Evolutionary conservation across 2,113 vertebrate genomes (phyloP), one percentile per base, ranked within the genome.

Genomic region (Falcunculus frontatus): DNA sequence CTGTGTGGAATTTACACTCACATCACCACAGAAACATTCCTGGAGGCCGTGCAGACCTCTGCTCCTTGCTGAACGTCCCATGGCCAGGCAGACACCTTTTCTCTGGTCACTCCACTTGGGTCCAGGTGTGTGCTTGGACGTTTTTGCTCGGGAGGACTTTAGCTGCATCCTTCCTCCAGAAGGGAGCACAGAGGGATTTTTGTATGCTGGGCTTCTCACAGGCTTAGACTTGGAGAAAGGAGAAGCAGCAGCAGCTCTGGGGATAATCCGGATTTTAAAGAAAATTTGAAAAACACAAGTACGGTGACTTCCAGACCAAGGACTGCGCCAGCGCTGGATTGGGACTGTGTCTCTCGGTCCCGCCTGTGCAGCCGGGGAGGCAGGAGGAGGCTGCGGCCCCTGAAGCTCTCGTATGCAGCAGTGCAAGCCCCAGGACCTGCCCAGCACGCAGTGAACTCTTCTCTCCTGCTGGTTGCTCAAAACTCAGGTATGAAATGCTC

Each of bases 401-500:
- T 67, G 75, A 35, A 69, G 50, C 47, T 60, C 91, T 70, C 16
- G 6, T 39, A 17, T 4, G 0, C 41, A 32, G 67, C 20, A 6
- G 25, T 39, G 86, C 26, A 3, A 41, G 78, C 70, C 81, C 79
- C 76, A 35, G 63, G 81, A 84, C 39, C 84, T 84, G 64, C 83
- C 65, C 65, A 25, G 46, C 37, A 30, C 1, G 1, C 76, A 26
- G 70, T 26, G 35, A 60, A 68, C 69, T 76, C 62, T 37, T 56
- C 46, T 56, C 82, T 85, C 93, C 95, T 96, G 93, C 97, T 97
- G 96, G 95, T 97, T 96, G 96, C 97, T 98, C 96, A 96, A 97
- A 98, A 98, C 98, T 98, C 98, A 98, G 98, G 98, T 98, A 98
- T 97, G 98, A 96, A 95, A 73, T 27, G 60, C 95, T 80, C 68